phyloP scores from a whole-genome alignment of 2,113 vertebrate species.

The Chloropsis cyanopogon region DNA sequence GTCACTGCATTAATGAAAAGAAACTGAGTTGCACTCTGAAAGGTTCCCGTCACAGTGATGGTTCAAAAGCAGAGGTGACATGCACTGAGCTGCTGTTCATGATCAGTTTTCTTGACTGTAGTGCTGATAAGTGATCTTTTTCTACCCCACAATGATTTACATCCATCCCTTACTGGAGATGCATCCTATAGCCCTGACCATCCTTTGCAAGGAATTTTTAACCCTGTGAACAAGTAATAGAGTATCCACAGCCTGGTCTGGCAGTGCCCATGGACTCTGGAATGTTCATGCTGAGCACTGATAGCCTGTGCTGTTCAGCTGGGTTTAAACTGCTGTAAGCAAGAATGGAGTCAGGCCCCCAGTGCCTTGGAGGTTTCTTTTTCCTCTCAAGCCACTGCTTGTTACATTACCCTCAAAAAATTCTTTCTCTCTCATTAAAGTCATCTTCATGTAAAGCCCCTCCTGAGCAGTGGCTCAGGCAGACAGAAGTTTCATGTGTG shows the following conservation, averaged over 20 bases:
- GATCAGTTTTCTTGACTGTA: neutral
- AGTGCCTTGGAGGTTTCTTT: neutral
- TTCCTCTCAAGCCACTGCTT: neutral
- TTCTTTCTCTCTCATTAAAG: neutral
- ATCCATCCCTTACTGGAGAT: neutral
- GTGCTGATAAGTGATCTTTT: neutral
- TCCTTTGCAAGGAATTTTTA: neutral
- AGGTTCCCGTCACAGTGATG: neutral
- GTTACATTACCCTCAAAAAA: neutral
- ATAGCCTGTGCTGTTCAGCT: neutral
- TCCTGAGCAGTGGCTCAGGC: neutral
- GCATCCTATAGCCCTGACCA: neutral
- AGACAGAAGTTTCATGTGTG: neutral
- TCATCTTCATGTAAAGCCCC: neutral
- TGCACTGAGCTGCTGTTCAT: neutral
- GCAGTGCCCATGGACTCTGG: neutral
- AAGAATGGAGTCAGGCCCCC: neutral
- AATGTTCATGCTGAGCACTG: neutral
- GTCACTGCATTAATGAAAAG: neutral
- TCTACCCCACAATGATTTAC: neutral
- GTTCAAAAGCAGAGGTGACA: neutral
- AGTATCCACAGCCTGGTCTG: neutral
- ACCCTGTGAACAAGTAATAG: neutral
- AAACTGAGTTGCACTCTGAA: neutral
- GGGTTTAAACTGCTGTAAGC: neutral